Conservation (phyloP, 2,888 invertebrate genomes). For the Luperina testacea region DNA sequence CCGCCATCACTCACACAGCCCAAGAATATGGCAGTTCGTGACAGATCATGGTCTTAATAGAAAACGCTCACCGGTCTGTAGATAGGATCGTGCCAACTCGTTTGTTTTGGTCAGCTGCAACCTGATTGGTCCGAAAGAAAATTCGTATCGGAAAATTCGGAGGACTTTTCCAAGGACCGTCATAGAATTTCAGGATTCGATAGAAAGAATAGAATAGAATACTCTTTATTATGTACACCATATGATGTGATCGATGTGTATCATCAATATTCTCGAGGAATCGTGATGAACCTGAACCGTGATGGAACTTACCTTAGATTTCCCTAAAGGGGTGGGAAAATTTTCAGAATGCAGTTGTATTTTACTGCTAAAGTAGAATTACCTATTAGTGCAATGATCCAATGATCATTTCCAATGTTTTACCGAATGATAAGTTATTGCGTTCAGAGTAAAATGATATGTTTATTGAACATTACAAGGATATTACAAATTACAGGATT, state of each 20-base stretch:
- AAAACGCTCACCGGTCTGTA: constrained; percentile 51
- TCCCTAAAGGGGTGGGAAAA: background rate
- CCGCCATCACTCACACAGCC: constrained; percentile 62
- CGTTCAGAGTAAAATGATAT: background rate
- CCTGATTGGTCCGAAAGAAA: constrained; percentile 7
- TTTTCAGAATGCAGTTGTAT: background rate
- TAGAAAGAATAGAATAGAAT: too few relatives aligned
- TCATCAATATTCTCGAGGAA: background rate
- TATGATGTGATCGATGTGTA: too few relatives aligned
- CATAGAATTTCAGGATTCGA: background rate
- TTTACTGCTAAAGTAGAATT: too few relatives aligned
- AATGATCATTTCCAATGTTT: background rate
- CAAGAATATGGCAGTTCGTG: constrained; percentile 66
- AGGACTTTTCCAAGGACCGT: background rate
- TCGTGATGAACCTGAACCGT: background rate
- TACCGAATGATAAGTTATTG: background rate
- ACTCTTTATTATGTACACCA: too few relatives aligned
- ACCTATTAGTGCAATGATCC: background rate
- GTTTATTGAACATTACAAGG: background rate
- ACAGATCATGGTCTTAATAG: constrained; percentile 68
- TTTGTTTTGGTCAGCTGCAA: constrained; percentile 38
- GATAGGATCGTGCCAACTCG: constrained; percentile 42
- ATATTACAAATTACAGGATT: too few relatives aligned
- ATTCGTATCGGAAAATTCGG: background rate
- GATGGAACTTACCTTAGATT: background rate